A percentile compares a stretch with the other conserved stretches of the same genome.
Conservation (phyloP, 2,113 vertebrate genomes). For the Antigone vipio region DNA sequence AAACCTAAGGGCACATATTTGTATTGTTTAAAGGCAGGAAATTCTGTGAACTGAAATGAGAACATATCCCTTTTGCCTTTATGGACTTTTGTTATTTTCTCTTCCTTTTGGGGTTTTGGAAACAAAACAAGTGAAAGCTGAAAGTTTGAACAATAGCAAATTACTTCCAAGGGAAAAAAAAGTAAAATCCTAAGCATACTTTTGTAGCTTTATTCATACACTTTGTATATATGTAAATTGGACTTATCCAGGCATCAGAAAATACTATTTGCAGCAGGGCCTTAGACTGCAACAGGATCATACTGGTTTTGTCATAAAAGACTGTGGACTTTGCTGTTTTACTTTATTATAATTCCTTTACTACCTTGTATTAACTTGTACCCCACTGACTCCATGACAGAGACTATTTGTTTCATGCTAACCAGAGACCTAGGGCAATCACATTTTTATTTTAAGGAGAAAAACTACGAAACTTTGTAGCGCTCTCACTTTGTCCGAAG, state of each 20-base stretch:
- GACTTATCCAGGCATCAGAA: constrained; percentile 6
- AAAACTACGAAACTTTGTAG: background rate
- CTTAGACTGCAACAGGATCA: constrained; percentile 8
- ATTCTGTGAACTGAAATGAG: constrained; percentile 57
- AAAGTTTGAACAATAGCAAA: constrained; percentile 56
- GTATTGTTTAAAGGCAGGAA: constrained; percentile 63
- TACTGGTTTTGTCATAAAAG: constrained; percentile 19
- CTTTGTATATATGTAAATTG: constrained; percentile 27
- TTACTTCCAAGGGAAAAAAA: constrained; percentile 50
- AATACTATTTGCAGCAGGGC: background rate
- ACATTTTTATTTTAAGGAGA: background rate
- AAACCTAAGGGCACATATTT: constrained; percentile 40
- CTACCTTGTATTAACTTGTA: constrained; percentile 24
- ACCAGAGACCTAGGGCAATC: constrained; percentile 5
- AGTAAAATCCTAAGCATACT: constrained; percentile 11
- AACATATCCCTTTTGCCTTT: constrained; percentile 52
- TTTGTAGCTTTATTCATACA: constrained; percentile 9
- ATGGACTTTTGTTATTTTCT: constrained; percentile 51
- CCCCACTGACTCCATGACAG: constrained; percentile 25
- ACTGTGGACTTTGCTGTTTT: constrained; percentile 13
- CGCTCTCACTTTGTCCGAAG: background rate
- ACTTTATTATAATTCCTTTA: constrained; percentile 46
- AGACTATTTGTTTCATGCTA: constrained; percentile 45
- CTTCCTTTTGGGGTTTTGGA: constrained; percentile 59
- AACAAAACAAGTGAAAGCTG: constrained; percentile 54